Evolutionary conservation across 2,797 vertebrate species (phyloP).

Genomic region (Arrhamphus sclerolepis): DNA sequence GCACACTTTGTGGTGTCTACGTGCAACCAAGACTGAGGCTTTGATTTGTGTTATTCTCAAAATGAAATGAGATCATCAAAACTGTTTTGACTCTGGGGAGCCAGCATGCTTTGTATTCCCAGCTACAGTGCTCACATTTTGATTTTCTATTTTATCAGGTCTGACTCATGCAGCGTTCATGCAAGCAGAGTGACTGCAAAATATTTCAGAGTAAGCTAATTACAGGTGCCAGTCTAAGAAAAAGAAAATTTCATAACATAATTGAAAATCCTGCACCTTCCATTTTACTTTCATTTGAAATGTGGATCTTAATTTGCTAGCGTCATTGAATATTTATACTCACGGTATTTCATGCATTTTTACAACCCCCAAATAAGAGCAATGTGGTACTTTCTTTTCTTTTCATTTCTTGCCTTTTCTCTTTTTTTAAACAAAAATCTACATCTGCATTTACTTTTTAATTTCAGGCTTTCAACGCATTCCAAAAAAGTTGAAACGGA

Average conservation of each 20-base stretch:
- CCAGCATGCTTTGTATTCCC: conserved; percentile 42
- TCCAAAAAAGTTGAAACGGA: too few relatives aligned
- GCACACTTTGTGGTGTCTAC: too few relatives aligned
- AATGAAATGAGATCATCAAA: conserved; percentile 30
- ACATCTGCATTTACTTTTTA: too few relatives aligned
- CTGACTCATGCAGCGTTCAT: conserved; percentile 40
- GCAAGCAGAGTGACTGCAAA: conserved; percentile 37
- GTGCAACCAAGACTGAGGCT: background rate
- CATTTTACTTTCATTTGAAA: conserved; percentile 10
- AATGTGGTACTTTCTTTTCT: too few relatives aligned
- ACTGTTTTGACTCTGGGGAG: conserved; percentile 43
- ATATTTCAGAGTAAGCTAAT: conserved; percentile 44
- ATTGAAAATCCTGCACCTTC: conserved; percentile 20
- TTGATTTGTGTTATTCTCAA: conserved; percentile 3
- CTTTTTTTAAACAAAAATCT: too few relatives aligned
- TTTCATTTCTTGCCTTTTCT: too few relatives aligned
- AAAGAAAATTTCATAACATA: conserved; percentile 30
- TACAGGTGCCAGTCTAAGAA: conserved; percentile 49
- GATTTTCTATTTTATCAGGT: conserved; percentile 49
- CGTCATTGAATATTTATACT: background rate
- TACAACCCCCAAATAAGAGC: too few relatives aligned
- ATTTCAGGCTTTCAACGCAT: too few relatives aligned
- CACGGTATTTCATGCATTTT: background rate
- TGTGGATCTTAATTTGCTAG: too few relatives aligned
- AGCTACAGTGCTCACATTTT: conserved; percentile 36